Evolutionary conservation across 1,140 invertebrate genomes (phyloP).

Genomic region (Philaenus spumarius): DNA sequence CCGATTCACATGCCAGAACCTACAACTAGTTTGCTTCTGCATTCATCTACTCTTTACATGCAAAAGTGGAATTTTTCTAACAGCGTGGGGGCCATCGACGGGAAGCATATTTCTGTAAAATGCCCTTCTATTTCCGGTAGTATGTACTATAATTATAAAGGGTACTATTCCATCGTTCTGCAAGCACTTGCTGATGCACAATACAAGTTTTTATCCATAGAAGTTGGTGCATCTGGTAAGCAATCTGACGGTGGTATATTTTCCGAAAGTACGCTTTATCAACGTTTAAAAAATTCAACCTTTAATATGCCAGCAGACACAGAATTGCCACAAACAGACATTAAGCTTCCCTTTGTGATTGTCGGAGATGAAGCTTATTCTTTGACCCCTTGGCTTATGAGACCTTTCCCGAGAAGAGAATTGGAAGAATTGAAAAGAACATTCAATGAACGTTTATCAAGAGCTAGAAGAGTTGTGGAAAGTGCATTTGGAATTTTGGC

Average conservation of each 20-base stretch:
- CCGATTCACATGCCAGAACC: slow-evolving; percentile 1
- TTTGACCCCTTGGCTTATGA: slow-evolving; percentile 36
- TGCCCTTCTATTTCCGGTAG: slow-evolving; percentile 35
- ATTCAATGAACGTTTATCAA: slow-evolving; percentile 38
- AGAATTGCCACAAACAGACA: not conserved
- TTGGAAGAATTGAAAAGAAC: slow-evolving; percentile 33
- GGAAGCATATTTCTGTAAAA: slow-evolving; percentile 39
- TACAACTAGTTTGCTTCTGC: not conserved
- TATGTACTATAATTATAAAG: slow-evolving; percentile 42
- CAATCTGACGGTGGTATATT: slow-evolving; percentile 35
- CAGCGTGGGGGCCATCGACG: slow-evolving; percentile 38
- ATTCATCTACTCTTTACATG: not conserved
- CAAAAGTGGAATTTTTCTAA: slow-evolving; percentile 25
- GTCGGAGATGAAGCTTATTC: slow-evolving; percentile 3
- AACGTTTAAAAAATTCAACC: not conserved
- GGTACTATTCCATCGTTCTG: slow-evolving; percentile 42
- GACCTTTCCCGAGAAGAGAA: slow-evolving; percentile 39
- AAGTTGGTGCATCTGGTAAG: slow-evolving; percentile 41
- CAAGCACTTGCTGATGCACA: slow-evolving; percentile 44
- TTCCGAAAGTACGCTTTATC: too few relatives aligned
- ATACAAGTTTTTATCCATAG: slow-evolving; percentile 40
- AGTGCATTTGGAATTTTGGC: slow-evolving; percentile 44
- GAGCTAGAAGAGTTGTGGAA: slow-evolving; percentile 41
- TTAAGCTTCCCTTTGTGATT: not conserved
- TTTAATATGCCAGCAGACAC: not conserved